Evolutionary conservation across 2,888 invertebrate genomes (phyloP), one percentile per base, ranked within the genome.

Genomic region (Calliphora vomitoria): DNA sequence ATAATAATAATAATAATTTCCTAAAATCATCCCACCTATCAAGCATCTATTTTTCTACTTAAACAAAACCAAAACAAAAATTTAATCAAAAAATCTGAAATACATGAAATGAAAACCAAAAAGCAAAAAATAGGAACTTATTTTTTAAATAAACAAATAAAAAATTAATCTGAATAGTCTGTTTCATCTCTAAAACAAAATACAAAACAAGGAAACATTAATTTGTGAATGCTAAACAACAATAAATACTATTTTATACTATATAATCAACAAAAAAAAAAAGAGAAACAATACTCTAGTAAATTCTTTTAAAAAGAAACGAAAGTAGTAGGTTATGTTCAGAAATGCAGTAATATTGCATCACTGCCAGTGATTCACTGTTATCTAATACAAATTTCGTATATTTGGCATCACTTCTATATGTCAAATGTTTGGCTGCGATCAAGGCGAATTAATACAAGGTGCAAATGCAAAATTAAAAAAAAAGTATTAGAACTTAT

Each of bases 11-110:
- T 47, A 81, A 74, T 89, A 90, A 92, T 92, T 91, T 93, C 93
- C 92, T 93, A 93, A 92, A 91, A 92, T 93, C 92, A 93, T 92
- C 93, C 93, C 93, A 93, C 93, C 93, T 93, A 88, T 87, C 87
- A 87, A 88, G 83, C 86, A 88, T 89, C 92, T 93, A 93, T 93
- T 93, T 93, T 93, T 93, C 93, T 93, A 93, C 92, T 83, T 25
- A 58, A 88, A 80, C 69, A 68, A 75, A 89, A 47, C 35, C 74
- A 82, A 79, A 44, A 62, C 79, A 82, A 76, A 88, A 87, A 82
- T 76, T 75, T 55, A 78, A 86, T 78, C 55, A 85, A 89, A 68
- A 66, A 47, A 82, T 66, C 58, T 81, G 38, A 55, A 90, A 89
- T 89, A 82, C 62, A 75, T 38, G 76, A 82, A 79, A 35, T 35